Percentiles rank a stretch among this genome's conserved stretches.
These are phyloP conservation scores for Eulacestoma nigropectus DNA, from an alignment of 2,113 vertebrate genomes.

Conservation along the genomic window DNA sequence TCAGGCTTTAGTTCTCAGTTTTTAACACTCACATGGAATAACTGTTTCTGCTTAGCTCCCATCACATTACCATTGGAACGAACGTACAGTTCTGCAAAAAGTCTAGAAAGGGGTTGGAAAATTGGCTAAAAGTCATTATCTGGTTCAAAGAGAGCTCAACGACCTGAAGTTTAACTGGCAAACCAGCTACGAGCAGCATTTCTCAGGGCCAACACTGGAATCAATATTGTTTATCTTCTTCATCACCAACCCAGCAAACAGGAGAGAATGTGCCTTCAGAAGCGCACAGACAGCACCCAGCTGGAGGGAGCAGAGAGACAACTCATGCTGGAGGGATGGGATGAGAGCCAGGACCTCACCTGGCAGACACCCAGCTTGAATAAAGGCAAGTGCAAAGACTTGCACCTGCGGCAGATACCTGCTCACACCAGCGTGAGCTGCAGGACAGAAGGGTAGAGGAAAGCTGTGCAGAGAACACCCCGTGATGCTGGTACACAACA, in stretches of 20 bases:
- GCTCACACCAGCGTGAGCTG: rapidly evolving
- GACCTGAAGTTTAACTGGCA: neutral
- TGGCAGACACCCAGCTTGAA: neutral
- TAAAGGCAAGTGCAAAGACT: neutral
- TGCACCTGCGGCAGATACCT: neutral
- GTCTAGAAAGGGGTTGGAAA: neutral
- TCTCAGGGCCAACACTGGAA: neutral
- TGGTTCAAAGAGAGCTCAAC: neutral
- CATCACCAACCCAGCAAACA: neutral
- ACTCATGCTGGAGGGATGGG: neutral
- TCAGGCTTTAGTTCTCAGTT: neutral
- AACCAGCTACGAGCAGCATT: rapidly evolving
- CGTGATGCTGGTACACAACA: rapidly evolving
- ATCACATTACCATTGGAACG: neutral
- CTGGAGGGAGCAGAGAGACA: neutral
- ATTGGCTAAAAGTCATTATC: neutral
- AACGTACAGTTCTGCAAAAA: neutral
- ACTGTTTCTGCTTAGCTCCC: neutral
- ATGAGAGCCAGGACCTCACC: neutral
- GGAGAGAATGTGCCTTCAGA: neutral
- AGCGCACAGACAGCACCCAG: rapidly evolving
- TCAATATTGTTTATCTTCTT: neutral
- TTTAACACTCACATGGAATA: neutral
- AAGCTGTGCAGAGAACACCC: neutral
- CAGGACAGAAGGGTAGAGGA: neutral